Base-by-base conservation (phyloP, 1,140 invertebrate genomes). In the Conus betulinus region DNA sequence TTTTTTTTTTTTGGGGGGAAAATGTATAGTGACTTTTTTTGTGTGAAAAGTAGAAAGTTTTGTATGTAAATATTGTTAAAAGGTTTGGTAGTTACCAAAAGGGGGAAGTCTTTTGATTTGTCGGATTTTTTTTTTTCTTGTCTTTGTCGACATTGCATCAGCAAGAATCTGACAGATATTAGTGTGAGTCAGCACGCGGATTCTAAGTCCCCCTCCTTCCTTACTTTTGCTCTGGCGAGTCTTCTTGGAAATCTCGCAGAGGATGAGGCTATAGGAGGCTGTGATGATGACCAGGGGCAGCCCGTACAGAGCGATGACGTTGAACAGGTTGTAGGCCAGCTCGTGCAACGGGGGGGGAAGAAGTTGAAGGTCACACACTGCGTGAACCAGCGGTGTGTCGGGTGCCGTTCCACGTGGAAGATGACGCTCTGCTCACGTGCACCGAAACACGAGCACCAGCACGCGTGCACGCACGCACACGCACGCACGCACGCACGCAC, bases 221-320 rank as follows among this genome's bases (percentile, higher is more conserved):
- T 95, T 92, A 97, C 96, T 96, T 94, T 95, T 96, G 4, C 96
- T 96, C 89, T 97, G 97, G 87, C 96, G 96, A n/a, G 97, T 97
- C 94, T 97, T 97, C 87, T 96, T 95, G 17, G 96, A 96, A 81
- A 98, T 97, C 95, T 97, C 97, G 78, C 96, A 97, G 87, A 99
- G 96, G 84, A 99, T 98, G 78, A 98, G 97, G 0, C 97, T 97
- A 90, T 98, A 99, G 92, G 97, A 97, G 93, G 97, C 98, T 79
- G 98, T 97, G 87, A 99, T 98, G 79, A 98, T 97, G 55, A 97
- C 93, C 60, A 99, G 95, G 0, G 98, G 98, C 6, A 98, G 95
- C 55, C 97, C 97, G 95, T 99, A 99, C 97, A 98, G 98, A 91
- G 97, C 97, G 79, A 96, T 95, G 2, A 98, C 95, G 87, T 97